These are phyloP conservation scores for Chionomys nivalis DNA, from an alignment of 2,113 vertebrate genomes.

Conservation along the genomic window DNA sequence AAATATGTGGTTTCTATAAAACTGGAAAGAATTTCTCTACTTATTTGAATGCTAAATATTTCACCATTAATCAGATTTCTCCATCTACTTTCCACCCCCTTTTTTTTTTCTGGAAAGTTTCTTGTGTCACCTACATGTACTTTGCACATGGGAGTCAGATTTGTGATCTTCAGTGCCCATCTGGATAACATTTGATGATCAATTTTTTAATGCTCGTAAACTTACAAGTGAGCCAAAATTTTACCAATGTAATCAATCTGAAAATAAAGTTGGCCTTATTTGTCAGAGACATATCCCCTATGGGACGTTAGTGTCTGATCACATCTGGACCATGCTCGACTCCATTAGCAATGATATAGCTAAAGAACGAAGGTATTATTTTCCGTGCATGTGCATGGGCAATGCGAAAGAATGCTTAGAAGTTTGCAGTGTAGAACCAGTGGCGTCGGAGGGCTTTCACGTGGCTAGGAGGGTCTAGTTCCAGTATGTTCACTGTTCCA, in stretches of 20 bases:
- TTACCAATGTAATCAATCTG: background rate
- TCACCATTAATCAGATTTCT: background rate
- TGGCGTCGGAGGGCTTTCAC: background rate
- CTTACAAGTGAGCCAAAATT: background rate
- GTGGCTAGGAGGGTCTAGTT: background rate
- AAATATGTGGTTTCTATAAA: background rate
- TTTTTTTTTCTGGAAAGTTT: background rate
- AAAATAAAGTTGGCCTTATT: conserved; percentile 3
- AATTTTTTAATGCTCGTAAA: background rate
- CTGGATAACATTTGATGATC: background rate
- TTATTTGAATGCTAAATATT: conserved; percentile 31
- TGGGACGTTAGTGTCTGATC: background rate
- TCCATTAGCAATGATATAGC: background rate
- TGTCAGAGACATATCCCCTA: background rate
- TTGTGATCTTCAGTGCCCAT: background rate
- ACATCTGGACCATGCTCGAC: background rate
- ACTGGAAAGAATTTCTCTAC: background rate
- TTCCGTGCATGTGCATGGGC: background rate
- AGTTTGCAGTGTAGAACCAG: background rate
- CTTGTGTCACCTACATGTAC: background rate
- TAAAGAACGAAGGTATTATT: background rate
- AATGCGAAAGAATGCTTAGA: background rate
- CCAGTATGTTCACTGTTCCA: background rate
- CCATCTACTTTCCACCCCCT: background rate
- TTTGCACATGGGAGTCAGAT: background rate